Base-by-base conservation (phyloP, 2,888 invertebrate species). In the Sinopyrophorus schimmeli region DNA sequence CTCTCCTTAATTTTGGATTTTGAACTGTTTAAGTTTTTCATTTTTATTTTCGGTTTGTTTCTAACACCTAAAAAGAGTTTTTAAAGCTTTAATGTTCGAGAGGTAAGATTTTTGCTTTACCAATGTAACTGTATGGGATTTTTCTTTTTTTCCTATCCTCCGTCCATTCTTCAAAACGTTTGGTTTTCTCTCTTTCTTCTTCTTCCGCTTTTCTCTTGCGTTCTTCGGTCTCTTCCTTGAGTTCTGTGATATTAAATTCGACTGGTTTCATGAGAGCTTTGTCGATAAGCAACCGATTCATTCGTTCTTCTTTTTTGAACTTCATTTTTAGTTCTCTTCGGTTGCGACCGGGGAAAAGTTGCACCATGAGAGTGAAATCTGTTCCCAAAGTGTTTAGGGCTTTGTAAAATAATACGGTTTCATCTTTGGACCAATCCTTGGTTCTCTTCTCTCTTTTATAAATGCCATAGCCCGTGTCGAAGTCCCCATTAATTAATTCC, bases 401-500 rank as follows among this genome's bases (percentile, higher is more conserved):
- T 62, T 88, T 83, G 74, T 94, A 97, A 74, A 96, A 96, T 57
- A 87, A 85, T n/a, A 90, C 76, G 0, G 94, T 95, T 67, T 95
- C 93, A 48, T 79, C 78, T 20, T 82, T 77, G 5, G 75, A 74
- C 92, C 92, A 92, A 27, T 87, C 87, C 40, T 82, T 83, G 0
- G 86, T 80, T 30, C 87, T 80, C 57, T 80, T 77, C 9, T 80
- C 77, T 14, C 83, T 80, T 44, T 82, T 83, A 68, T 86, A 88
- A 54, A 83, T 78, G 0, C 86, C 86, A 48, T 76, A 74, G 3
- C 76, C 69, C 0, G 73, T 74, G 32, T 76, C 75, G 15, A 74
- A 70, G 61, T 82, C 87, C 12, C 86, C 80, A 26, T 82, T 79
- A 5, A 91, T 80, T 2, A 87, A 75, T 10, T 81, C 75, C 0